Conservation (phyloP, 2,888 invertebrate genomes). For the Chrysopilus asiliformis region DNA sequence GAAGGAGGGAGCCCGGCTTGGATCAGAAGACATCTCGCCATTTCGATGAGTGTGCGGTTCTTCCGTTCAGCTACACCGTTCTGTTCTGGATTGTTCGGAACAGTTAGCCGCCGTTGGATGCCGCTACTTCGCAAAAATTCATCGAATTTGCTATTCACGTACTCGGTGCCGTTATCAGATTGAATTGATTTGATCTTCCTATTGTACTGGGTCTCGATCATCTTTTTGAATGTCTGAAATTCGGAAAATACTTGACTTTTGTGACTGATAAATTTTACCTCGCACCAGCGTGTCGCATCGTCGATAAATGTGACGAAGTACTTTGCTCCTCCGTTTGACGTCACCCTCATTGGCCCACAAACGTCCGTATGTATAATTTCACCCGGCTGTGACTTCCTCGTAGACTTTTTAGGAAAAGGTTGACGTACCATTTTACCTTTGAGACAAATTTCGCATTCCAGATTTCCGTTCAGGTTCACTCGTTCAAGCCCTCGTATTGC, state of each 20-base stretch:
- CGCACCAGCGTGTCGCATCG: neutral
- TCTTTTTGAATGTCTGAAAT: too few species aligned
- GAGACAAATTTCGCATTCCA: too few species aligned
- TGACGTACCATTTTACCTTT: too few species aligned
- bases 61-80: too few species aligned
- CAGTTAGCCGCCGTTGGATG: neutral
- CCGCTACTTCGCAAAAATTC: neutral
- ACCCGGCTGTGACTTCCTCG: too few species aligned
- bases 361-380: too few species aligned
- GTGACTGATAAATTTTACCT: neutral
- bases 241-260: neutral
- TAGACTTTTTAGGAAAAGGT: too few species aligned
- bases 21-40: too few species aligned
- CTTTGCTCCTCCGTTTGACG: too few species aligned
- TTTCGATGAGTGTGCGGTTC: too few species aligned
- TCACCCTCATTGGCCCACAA: too few species aligned
- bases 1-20: neutral
- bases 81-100: neutral
- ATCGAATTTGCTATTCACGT: neutral
- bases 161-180: neutral
- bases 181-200: neutral
- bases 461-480: too few species aligned
- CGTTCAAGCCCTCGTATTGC: neutral
- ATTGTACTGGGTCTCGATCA: neutral
- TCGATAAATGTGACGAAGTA: neutral